A percentile compares a stretch with the other conserved stretches of the same genome.
These are phyloP conservation scores for Ips nitidus DNA, from an alignment of 1,140 invertebrate genomes.

Conservation along the genomic window DNA sequence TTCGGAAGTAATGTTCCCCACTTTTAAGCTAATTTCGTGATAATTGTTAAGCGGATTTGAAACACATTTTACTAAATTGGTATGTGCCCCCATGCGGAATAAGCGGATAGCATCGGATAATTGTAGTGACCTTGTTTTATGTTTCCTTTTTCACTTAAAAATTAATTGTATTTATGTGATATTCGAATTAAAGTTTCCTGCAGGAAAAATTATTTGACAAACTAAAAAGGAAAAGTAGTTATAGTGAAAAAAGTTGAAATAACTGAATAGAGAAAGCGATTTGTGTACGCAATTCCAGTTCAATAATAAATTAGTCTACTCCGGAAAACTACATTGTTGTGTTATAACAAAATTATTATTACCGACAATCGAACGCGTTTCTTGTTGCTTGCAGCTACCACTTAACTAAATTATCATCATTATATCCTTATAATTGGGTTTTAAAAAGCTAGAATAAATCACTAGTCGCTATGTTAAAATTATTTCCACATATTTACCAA, in stretches of 20 bases:
- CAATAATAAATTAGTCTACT: background rate
- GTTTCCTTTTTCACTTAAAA: constrained; percentile 6
- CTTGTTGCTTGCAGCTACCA: too few species aligned
- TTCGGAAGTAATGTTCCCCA: background rate
- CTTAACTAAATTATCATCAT: too few species aligned
- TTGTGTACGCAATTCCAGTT: background rate
- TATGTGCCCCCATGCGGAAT: constrained; percentile 14
- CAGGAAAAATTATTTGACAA: background rate
- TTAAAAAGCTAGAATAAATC: too few species aligned
- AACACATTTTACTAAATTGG: constrained; percentile 5
- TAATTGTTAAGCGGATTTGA: constrained; percentile 6
- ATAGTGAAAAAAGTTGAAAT: background rate
- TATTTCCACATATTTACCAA: too few species aligned
- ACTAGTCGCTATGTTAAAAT: too few species aligned
- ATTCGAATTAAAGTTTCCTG: background rate
- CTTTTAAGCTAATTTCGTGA: constrained; percentile 4
- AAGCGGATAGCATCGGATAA: constrained; percentile 17
- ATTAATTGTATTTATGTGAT: background rate
- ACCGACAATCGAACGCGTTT: too few species aligned
- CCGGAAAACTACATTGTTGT: too few species aligned
- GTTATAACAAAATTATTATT: too few species aligned
- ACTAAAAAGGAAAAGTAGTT: background rate
- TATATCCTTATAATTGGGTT: too few species aligned
- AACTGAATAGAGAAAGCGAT: background rate
- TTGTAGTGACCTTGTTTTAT: constrained; percentile 16